phyloP scores from a whole-genome alignment of 2,797 vertebrate genomes.

The Pipistrellus nathusii region DNA sequence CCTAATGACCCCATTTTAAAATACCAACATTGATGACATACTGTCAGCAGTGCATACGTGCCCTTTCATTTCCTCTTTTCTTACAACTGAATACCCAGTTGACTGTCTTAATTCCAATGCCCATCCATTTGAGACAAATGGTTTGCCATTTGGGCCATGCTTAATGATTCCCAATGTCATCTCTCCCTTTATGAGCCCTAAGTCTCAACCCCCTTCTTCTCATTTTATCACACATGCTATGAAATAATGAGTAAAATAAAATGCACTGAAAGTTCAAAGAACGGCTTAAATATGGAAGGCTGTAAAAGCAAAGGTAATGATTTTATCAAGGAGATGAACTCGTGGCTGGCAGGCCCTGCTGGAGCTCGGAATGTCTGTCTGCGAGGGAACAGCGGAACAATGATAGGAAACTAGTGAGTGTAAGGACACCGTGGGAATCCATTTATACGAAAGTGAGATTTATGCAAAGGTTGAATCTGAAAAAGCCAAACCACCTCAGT shows the following conservation, averaged over 20 bases:
- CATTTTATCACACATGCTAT: not conserved
- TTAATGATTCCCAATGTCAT: not conserved
- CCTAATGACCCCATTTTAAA: not conserved
- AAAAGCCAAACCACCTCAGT: not conserved
- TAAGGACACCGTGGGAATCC: not conserved
- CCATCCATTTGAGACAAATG: not conserved
- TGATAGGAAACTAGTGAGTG: not conserved
- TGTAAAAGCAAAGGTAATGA: not conserved
- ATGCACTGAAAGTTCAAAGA: not conserved
- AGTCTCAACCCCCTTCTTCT: not conserved
- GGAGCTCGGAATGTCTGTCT: not conserved
- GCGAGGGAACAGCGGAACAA: not conserved
- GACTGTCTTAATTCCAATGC: constrained; percentile 30
- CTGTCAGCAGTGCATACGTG: not conserved
- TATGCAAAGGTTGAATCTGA: not conserved
- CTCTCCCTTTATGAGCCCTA: not conserved
- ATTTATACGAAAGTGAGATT: not conserved
- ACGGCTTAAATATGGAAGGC: not conserved
- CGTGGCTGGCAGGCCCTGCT: not conserved
- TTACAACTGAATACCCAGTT: constrained; percentile 35
- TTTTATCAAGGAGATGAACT: not conserved
- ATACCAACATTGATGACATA: not conserved
- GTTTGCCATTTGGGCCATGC: not conserved
- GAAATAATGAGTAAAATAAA: not conserved
- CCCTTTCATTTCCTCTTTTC: constrained; percentile 41